These are phyloP conservation scores for Drepanosiphum platanoidis DNA, from an alignment of 2,888 invertebrate genomes.

Conservation along the genomic window DNA sequence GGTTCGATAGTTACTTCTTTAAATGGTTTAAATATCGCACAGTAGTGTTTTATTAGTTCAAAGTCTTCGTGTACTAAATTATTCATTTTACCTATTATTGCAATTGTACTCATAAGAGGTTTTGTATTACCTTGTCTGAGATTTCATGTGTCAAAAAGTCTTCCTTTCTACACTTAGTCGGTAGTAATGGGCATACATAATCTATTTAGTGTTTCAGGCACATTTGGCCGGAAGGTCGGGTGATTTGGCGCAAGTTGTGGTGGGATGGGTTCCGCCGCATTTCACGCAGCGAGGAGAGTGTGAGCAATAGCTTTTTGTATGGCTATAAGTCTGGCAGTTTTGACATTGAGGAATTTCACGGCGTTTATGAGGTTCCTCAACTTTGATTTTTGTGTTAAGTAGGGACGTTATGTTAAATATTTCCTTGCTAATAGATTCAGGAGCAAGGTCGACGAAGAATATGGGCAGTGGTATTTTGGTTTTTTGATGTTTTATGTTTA, in stretches of 20 bases:
- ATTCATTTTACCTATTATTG: slow-evolving; percentile 54
- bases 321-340: too few relatives aligned
- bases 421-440: neutral
- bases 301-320: neutral
- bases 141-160: too few relatives aligned
- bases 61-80: slow-evolving; percentile 61
- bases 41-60: slow-evolving; percentile 44
- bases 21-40: slow-evolving; percentile 57
- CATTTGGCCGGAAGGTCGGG: too few relatives aligned
- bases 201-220: too few relatives aligned
- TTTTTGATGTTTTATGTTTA: neutral
- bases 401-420: neutral
- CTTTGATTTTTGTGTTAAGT: neutral
- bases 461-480: neutral
- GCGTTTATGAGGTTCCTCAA: neutral
- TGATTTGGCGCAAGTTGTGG: neutral
- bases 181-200: too few relatives aligned
- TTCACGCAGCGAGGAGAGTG: neutral
- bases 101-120: slow-evolving; percentile 52
- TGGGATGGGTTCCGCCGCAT: neutral
- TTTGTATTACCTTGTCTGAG: slow-evolving; percentile 58
- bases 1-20: slow-evolving; percentile 60
- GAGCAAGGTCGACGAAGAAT: slow-evolving; percentile 18
- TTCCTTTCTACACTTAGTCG: too few relatives aligned
- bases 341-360: neutral